These are phyloP conservation scores for Sebastes hubbsi DNA, from an alignment of 2,797 vertebrate genomes.

Conservation along the genomic window DNA sequence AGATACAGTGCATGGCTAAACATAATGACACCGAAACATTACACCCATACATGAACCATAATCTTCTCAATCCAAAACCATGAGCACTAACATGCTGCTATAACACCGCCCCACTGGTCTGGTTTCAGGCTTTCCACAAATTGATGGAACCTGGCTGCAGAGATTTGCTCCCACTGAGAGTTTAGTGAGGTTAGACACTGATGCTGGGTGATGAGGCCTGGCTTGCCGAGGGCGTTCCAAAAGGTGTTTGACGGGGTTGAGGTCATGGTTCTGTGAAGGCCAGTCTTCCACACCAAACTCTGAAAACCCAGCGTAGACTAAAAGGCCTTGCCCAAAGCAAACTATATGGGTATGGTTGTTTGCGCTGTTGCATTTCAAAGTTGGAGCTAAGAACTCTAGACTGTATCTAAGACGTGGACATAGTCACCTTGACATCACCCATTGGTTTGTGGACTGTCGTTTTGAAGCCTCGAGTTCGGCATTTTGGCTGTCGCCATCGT, in stretches of 20 bases:
- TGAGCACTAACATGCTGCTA: background rate
- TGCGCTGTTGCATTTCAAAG: background rate
- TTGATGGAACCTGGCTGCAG: background rate
- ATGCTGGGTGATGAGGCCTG: background rate
- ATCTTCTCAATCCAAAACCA: background rate
- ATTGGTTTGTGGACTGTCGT: too few relatives aligned
- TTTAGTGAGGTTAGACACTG: background rate
- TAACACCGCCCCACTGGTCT: background rate
- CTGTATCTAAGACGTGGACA: too few relatives aligned
- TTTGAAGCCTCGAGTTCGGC: too few relatives aligned
- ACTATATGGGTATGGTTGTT: background rate
- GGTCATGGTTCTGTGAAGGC: background rate
- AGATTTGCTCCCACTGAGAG: background rate
- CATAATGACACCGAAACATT: background rate
- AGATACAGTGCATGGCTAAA: background rate
- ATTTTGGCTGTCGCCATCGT: too few relatives aligned
- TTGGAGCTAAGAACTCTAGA: background rate
- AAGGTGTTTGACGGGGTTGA: background rate
- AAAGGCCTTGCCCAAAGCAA: background rate
- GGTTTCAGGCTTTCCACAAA: background rate
- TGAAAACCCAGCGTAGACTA: background rate
- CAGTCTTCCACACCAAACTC: background rate
- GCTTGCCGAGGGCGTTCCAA: background rate
- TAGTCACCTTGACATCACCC: too few relatives aligned
- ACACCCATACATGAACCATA: background rate